Conservation (phyloP, 2,113 vertebrate genomes). For the Sander lucioperca region DNA sequence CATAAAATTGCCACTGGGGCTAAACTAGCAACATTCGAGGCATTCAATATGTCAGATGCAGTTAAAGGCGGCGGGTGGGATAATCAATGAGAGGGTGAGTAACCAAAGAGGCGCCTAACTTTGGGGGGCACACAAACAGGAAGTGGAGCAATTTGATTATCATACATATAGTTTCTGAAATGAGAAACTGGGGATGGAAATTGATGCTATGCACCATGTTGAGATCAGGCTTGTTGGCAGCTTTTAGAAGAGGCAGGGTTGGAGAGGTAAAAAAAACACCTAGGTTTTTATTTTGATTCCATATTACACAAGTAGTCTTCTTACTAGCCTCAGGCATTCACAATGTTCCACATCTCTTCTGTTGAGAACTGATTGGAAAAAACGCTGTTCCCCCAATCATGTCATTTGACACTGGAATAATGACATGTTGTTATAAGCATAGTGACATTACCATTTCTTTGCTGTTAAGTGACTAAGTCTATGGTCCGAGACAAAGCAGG, state of each 20-base stretch:
- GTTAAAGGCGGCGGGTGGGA: slow-evolving; percentile 61
- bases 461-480: slow-evolving; percentile 52
- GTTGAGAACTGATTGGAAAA: slow-evolving; percentile 7
- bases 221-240: slow-evolving; percentile 30
- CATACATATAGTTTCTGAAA: slow-evolving; percentile 71
- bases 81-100: slow-evolving; percentile 59
- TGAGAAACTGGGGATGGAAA: slow-evolving; percentile 59
- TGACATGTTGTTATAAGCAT: slow-evolving; percentile 55
- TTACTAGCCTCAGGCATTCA: slow-evolving; percentile 15
- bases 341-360: slow-evolving; percentile 23
- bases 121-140: slow-evolving; percentile 50
- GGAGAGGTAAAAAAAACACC: slow-evolving; percentile 17
- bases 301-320: slow-evolving; percentile 21
- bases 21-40: slow-evolving; percentile 63
- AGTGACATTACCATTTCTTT: slow-evolving; percentile 52
- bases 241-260: slow-evolving; percentile 26
- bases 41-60: slow-evolving; percentile 73
- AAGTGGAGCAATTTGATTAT: slow-evolving; percentile 68
- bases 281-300: slow-evolving; percentile 39
- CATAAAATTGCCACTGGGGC: slow-evolving; percentile 73
- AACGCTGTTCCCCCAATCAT: slow-evolving; percentile 34
- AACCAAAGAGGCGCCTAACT: slow-evolving; percentile 34
- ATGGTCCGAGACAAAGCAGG: slow-evolving; percentile 55
- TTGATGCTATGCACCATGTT: slow-evolving; percentile 40
- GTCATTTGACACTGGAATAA: slow-evolving; percentile 61